Conservation (phyloP, 2,797 vertebrate species). For the Typhlichthys eigenmanni region DNA sequence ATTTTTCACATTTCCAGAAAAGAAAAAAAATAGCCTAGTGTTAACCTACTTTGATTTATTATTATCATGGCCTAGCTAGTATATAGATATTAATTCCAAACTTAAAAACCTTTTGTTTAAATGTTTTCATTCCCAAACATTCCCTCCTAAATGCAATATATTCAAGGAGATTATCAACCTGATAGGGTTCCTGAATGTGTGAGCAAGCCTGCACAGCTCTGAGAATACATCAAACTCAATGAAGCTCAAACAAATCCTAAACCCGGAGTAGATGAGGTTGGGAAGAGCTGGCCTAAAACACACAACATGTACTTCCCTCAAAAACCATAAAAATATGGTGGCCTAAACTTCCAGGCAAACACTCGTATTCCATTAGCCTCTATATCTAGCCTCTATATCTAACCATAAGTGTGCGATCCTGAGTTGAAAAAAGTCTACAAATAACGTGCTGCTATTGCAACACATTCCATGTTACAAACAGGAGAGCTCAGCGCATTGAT, state of each 20-base stretch:
- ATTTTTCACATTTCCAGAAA: too few relatives aligned
- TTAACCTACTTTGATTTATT: too few relatives aligned
- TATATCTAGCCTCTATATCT: not conserved
- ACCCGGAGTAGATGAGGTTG: conserved; percentile 4
- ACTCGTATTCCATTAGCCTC: conserved; percentile 37
- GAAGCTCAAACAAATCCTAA: conserved; percentile 18
- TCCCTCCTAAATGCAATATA: too few relatives aligned
- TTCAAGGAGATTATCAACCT: too few relatives aligned
- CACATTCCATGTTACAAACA: conserved; percentile 51
- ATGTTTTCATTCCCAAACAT: too few relatives aligned
- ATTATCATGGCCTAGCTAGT: too few relatives aligned
- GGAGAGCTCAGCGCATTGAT: conserved; percentile 27
- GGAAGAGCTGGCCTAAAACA: not conserved
- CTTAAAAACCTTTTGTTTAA: too few relatives aligned
- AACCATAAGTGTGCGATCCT: conserved; percentile 1
- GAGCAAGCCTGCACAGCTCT: conserved; percentile 5
- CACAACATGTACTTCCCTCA: conserved; percentile 8
- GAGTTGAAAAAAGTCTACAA: conserved; percentile 66
- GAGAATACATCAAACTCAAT: conserved; percentile 10
- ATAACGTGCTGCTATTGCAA: conserved; percentile 62
- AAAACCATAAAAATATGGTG: conserved; percentile 21
- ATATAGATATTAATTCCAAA: too few relatives aligned
- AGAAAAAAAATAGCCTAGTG: too few relatives aligned
- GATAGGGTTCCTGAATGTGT: not conserved
- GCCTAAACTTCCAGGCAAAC: conserved; percentile 48